Conservation (phyloP, 2,113 vertebrate genomes). For the Gopherus evgoodei region DNA sequence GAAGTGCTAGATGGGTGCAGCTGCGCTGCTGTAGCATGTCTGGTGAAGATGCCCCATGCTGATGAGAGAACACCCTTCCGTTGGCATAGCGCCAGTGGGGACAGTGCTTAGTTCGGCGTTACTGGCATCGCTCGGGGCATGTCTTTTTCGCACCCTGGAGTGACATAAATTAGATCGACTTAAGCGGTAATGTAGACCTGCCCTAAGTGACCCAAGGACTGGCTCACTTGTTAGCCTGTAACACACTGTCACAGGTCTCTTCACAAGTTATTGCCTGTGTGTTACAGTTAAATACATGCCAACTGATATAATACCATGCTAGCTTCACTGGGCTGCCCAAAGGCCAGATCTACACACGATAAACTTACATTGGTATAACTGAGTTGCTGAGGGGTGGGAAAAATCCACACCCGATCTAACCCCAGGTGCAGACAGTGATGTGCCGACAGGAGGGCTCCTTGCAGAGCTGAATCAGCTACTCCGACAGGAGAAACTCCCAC, state of each 20-base stretch:
- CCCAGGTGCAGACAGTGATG: not conserved
- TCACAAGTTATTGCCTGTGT: not conserved
- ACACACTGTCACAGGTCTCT: not conserved
- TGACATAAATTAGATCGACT: too few relatives aligned
- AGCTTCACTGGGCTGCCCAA: not conserved
- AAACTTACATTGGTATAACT: not conserved
- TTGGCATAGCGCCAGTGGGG: too few relatives aligned
- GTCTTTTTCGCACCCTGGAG: too few relatives aligned
- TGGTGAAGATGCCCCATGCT: too few relatives aligned
- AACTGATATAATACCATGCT: not conserved
- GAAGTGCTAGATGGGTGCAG: too few relatives aligned
- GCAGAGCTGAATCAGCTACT: not conserved
- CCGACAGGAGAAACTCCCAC: too few relatives aligned
- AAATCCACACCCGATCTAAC: not conserved
- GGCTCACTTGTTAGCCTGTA: not conserved
- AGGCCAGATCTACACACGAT: not conserved
- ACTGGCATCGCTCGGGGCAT: too few relatives aligned
- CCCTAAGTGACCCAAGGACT: not conserved
- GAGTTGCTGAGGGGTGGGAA: not conserved
- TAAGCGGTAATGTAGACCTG: too few relatives aligned
- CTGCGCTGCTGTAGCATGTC: too few relatives aligned
- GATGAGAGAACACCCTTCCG: too few relatives aligned
- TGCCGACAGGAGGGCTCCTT: not conserved
- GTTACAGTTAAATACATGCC: conserved; percentile 6
- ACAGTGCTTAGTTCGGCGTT: too few relatives aligned